Evolutionary conservation across 2,797 vertebrate species (phyloP).

Genomic region (Coregonus suidteri): DNA sequence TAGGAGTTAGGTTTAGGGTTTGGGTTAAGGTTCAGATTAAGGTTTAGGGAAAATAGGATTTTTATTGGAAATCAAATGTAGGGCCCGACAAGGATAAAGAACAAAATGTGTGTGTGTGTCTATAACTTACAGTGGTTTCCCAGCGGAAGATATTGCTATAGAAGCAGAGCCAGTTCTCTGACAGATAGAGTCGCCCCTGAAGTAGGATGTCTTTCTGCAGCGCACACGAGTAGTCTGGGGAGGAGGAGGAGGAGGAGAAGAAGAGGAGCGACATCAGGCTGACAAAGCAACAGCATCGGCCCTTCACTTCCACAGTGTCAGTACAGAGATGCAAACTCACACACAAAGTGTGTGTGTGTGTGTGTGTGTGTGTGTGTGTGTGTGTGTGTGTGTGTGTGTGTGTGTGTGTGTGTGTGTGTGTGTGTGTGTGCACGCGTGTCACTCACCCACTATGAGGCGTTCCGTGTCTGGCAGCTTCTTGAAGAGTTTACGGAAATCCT

Average conservation of each 20-base stretch:
- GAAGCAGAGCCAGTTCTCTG: slow-evolving; percentile 93
- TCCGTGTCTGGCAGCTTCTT: slow-evolving; percentile 89
- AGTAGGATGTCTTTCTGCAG: slow-evolving; percentile 92
- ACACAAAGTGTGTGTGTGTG: too few relatives aligned
- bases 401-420: neutral
- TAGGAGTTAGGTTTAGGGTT: too few relatives aligned
- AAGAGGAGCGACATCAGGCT: neutral
- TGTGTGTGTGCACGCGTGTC: neutral
- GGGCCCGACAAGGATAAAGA: too few relatives aligned
- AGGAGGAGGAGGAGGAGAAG: neutral
- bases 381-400: too few relatives aligned
- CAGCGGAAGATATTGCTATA: slow-evolving; percentile 96
- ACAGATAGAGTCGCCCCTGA: slow-evolving; percentile 89
- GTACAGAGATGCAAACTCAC: neutral
- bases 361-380: too few relatives aligned
- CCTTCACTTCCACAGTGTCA: neutral
- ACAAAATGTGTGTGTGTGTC: neutral
- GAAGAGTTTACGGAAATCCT: slow-evolving; percentile 90
- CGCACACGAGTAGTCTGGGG: slow-evolving; percentile 89
- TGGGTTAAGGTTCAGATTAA: too few relatives aligned
- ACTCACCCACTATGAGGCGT: slow-evolving; percentile 89
- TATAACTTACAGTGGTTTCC: slow-evolving; percentile 85
- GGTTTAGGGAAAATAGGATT: too few relatives aligned
- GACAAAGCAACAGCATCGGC: neutral
- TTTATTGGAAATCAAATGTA: too few relatives aligned